These are phyloP conservation scores for Drosophila ogumai DNA, from an alignment of 1,140 invertebrate genomes.

Conservation along the genomic window DNA sequence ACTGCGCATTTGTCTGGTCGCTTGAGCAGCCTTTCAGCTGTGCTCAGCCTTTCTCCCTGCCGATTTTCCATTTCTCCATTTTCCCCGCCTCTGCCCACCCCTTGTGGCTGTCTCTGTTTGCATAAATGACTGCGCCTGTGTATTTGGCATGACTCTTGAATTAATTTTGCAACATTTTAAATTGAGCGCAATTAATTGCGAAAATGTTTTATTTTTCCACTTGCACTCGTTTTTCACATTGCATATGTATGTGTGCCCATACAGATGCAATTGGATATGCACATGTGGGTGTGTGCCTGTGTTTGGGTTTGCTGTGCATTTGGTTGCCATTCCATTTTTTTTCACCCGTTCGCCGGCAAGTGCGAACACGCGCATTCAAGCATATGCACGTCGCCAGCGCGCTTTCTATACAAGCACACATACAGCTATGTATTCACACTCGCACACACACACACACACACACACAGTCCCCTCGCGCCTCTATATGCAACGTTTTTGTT, in stretches of 20 bases:
- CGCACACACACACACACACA: slow-evolving; percentile 28
- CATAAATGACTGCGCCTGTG: slow-evolving; percentile 83
- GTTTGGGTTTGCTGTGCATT: slow-evolving; percentile 74
- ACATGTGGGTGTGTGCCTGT: slow-evolving; percentile 31
- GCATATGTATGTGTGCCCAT: slow-evolving; percentile 16
- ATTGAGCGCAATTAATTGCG: slow-evolving; percentile 85
- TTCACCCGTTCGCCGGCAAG: slow-evolving; percentile 68
- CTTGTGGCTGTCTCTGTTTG: slow-evolving; percentile 56
- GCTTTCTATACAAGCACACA: slow-evolving; percentile 42
- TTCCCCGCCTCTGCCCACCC: not conserved
- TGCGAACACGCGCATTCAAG: slow-evolving; percentile 82
- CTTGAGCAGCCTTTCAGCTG: slow-evolving; percentile 80
- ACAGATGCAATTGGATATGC: slow-evolving; percentile 26
- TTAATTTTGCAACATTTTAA: slow-evolving; percentile 85
- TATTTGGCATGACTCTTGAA: slow-evolving; percentile 84
- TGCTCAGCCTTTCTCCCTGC: slow-evolving; percentile 20
- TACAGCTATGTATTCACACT: slow-evolving; percentile 9
- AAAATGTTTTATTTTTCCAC: slow-evolving; percentile 84
- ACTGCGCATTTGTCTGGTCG: slow-evolving; percentile 78
- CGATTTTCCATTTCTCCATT: slow-evolving; percentile 27
- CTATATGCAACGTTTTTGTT: slow-evolving; percentile 65
- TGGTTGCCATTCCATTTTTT: slow-evolving; percentile 47
- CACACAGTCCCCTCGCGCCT: slow-evolving; percentile 20
- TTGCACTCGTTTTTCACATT: slow-evolving; percentile 69
- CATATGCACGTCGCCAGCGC: slow-evolving; percentile 69